Conservation (phyloP, 2,113 vertebrate genomes). For the Hypomesus transpacificus region DNA sequence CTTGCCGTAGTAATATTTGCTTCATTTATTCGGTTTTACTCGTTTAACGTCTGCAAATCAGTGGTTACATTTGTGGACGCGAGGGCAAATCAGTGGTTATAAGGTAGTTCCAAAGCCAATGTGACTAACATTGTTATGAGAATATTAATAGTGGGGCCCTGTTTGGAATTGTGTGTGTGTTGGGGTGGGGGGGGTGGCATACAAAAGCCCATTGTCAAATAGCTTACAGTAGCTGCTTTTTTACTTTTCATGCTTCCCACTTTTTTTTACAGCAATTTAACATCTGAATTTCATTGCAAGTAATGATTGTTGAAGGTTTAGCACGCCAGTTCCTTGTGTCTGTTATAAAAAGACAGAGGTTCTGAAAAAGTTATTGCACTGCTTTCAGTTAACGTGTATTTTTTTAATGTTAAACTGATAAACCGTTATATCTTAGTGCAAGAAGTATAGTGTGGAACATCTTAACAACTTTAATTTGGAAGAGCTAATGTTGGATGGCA, state of each 20-base stretch:
- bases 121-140: constrained; percentile 74
- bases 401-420: too few species aligned
- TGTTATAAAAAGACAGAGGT: too few species aligned
- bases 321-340: too few species aligned
- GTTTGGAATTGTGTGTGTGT: too few species aligned
- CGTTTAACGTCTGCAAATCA: constrained; percentile 53
- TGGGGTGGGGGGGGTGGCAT: constrained; percentile 41
- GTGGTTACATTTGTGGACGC: constrained; percentile 51
- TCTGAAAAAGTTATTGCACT: too few species aligned
- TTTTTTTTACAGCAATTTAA: constrained; percentile 41
- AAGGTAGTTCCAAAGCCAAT: constrained; percentile 49
- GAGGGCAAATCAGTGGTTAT: constrained; percentile 60
- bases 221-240: constrained; percentile 51
- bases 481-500: too few species aligned
- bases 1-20: constrained; percentile 69
- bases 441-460: too few species aligned
- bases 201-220: constrained; percentile 67
- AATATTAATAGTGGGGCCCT: constrained; percentile 62
- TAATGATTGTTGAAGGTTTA: too few species aligned
- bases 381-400: too few species aligned
- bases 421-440: too few species aligned
- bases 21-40: constrained; percentile 63
- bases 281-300: too few species aligned
- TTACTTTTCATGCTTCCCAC: constrained; percentile 39
- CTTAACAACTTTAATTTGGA: too few species aligned